phyloP scores from a whole-genome alignment of 2,888 invertebrate genomes.

The Stegana nigrithorax region DNA sequence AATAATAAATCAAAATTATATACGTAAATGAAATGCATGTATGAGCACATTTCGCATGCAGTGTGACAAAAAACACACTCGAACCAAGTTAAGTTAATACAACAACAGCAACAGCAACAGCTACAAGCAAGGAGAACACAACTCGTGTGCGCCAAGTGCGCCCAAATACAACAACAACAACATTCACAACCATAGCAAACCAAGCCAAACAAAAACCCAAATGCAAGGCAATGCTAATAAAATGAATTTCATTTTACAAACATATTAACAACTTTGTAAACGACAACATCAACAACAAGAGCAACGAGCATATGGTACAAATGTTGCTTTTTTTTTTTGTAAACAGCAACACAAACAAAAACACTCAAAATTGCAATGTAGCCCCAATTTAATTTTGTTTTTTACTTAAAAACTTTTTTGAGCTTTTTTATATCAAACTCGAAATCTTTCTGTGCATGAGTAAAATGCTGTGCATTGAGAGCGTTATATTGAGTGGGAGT shows the following conservation, averaged over 20 bases:
- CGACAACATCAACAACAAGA: constrained; percentile 30
- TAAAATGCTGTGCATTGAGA: no score
- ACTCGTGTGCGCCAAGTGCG: no score
- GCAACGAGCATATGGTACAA: no score
- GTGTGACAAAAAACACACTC: background rate
- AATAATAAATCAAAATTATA: constrained; percentile 36
- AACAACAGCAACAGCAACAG: constrained; percentile 26
- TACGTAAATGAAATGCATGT: background rate
- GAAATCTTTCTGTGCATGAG: background rate
- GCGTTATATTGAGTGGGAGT: no score
- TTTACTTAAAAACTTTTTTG: no score
- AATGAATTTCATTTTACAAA: constrained; percentile 63
- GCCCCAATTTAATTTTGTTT: no score
- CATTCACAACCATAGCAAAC: constrained; percentile 5
- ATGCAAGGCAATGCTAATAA: constrained; percentile 42
- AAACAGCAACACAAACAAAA: no score
- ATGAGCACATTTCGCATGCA: background rate
- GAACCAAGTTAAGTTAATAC: constrained; percentile 16
- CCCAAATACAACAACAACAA: constrained; percentile 17
- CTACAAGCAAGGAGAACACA: no score
- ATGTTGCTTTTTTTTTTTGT: background rate
- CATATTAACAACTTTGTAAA: constrained; percentile 59
- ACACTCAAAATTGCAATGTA: no score
- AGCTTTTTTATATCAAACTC: no score
- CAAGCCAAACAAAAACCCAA: background rate